Percentiles rank a stretch among this genome's conserved stretches.
Conservation (phyloP, 2,888 invertebrate genomes). For the Dasypogon diadema region DNA sequence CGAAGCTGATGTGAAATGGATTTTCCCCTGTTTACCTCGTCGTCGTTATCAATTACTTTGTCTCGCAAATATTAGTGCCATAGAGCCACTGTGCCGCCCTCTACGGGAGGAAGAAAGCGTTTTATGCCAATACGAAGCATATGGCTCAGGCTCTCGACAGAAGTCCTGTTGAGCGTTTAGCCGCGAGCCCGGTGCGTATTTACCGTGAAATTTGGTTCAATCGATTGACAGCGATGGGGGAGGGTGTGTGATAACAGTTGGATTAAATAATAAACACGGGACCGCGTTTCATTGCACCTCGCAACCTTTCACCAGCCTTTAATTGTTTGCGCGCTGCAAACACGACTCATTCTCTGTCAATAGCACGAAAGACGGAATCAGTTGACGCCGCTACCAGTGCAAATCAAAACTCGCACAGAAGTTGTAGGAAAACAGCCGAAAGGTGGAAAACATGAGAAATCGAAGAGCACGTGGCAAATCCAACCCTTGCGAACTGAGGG, state of each 20-base stretch:
- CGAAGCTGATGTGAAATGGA: slow-evolving; percentile 27
- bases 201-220: slow-evolving; percentile 13
- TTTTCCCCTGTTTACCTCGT: slow-evolving; percentile 20
- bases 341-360: slow-evolving; percentile 53
- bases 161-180: no score
- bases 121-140: no score
- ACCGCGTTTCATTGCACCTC: slow-evolving; percentile 45
- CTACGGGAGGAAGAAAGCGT: neutral
- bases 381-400: neutral
- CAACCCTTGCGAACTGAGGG: slow-evolving; percentile 8
- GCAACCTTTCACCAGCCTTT: slow-evolving; percentile 34
- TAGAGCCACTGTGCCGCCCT: neutral
- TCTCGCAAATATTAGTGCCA: slow-evolving; percentile 29
- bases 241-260: slow-evolving; percentile 32
- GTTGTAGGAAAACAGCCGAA: neutral
- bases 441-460: slow-evolving; percentile 35
- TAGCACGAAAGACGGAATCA: slow-evolving; percentile 46
- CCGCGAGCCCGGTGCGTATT: neutral
- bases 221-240: slow-evolving; percentile 9
- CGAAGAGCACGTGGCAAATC: slow-evolving; percentile 53
- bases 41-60: slow-evolving; percentile 25
- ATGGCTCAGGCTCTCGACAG: no score
- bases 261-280: slow-evolving; percentile 49
- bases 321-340: slow-evolving; percentile 44
- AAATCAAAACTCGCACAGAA: neutral